Evolutionary conservation across 2,113 vertebrate genomes (phyloP).

Genomic region (Lota lota): DNA sequence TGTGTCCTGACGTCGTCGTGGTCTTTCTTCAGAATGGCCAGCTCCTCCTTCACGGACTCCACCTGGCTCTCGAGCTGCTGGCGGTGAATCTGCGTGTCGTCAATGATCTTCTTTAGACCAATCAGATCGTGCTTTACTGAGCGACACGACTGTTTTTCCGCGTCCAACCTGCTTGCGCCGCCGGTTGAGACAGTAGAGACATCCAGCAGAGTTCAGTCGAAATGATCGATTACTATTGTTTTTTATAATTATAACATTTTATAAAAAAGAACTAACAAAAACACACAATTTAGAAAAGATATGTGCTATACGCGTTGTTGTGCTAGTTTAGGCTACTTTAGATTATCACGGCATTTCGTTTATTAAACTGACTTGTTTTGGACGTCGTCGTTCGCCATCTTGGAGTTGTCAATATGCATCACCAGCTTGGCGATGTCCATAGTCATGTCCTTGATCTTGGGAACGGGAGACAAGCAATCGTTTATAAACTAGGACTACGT

Average conservation of each 20-base stretch:
- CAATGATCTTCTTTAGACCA: conserved; percentile 58
- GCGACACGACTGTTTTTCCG: conserved; percentile 54
- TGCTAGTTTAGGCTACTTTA: too few species aligned
- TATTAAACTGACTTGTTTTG: conserved; percentile 68
- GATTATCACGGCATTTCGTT: too few species aligned
- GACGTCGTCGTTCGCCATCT: conserved; percentile 72
- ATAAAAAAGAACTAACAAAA: too few species aligned
- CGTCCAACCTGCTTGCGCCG: conserved; percentile 51
- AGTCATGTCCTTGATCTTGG: conserved; percentile 68
- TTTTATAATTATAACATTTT: too few species aligned
- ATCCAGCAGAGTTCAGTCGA: too few species aligned
- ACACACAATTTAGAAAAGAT: too few species aligned
- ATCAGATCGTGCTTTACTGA: conserved; percentile 69
- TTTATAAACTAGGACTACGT: too few species aligned
- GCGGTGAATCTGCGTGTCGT: conserved; percentile 59
- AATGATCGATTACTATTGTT: too few species aligned
- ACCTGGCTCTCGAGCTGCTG: conserved; percentile 62
- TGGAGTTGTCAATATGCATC: conserved; percentile 70
- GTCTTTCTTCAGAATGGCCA: conserved; percentile 55
- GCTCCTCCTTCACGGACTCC: conserved; percentile 63
- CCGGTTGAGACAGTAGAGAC: too few species aligned
- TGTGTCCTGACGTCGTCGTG: conserved; percentile 65
- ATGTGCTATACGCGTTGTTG: too few species aligned
- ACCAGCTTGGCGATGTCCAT: conserved; percentile 71
- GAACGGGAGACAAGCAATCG: background rate